phyloP scores from a whole-genome alignment of 1,140 invertebrate genomes.

The Callitettix versicolor region DNA sequence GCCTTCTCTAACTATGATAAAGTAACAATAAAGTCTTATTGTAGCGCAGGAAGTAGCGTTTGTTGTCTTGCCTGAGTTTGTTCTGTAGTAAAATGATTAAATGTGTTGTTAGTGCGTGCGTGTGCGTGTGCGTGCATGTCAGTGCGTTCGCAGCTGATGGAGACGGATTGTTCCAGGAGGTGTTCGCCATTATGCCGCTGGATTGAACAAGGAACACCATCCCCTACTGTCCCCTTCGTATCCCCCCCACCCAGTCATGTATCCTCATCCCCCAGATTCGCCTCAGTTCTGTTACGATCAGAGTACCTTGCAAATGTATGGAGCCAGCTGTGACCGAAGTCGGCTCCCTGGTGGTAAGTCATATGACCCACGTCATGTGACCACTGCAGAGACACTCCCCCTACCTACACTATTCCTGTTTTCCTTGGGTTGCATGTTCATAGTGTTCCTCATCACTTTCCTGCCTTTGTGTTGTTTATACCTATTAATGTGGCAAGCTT shows the following conservation, averaged over 20 bases:
- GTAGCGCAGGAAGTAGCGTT: too few relatives aligned
- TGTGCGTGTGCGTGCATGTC: slow-evolving; percentile 2
- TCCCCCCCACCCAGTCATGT: slow-evolving; percentile 38
- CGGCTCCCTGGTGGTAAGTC: slow-evolving; percentile 46
- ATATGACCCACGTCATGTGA: slow-evolving; percentile 22
- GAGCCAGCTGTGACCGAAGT: slow-evolving; percentile 40
- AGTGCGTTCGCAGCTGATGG: not conserved
- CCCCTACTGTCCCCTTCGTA: slow-evolving; percentile 38
- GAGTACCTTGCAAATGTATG: slow-evolving; percentile 31
- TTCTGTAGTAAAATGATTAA: too few relatives aligned
- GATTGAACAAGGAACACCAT: slow-evolving; percentile 32
- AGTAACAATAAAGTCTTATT: too few relatives aligned
- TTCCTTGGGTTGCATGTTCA: slow-evolving; percentile 5
- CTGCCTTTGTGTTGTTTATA: not conserved
- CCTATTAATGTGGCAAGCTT: slow-evolving; percentile 7
- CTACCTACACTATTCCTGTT: not conserved
- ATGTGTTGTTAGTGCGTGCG: not conserved
- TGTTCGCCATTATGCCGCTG: slow-evolving; percentile 11
- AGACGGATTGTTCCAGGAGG: slow-evolving; percentile 9
- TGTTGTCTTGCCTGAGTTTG: too few relatives aligned
- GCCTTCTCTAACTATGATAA: too few relatives aligned
- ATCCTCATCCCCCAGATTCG: slow-evolving; percentile 36
- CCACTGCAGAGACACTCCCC: slow-evolving; percentile 14
- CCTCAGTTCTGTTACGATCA: slow-evolving; percentile 51
- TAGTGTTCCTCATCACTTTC: too few relatives aligned